These are phyloP conservation scores for Rhynchomys soricoides DNA, from an alignment of 2,113 vertebrate genomes.

Conservation along the genomic window DNA sequence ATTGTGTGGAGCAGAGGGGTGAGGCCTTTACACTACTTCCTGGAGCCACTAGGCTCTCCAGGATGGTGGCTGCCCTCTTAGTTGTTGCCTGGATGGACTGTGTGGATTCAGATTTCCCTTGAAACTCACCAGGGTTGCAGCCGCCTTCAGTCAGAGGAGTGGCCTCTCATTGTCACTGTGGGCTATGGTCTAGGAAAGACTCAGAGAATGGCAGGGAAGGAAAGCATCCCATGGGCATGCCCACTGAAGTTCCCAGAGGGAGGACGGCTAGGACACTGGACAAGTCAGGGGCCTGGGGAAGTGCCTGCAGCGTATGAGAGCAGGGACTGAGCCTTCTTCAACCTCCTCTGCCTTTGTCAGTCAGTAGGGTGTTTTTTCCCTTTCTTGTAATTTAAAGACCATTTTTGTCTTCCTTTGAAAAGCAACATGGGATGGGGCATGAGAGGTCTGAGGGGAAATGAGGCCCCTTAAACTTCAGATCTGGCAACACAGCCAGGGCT, in stretches of 20 bases:
- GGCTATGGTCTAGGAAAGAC: background rate
- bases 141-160: background rate
- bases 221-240: too few relatives aligned
- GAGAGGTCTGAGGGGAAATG: background rate
- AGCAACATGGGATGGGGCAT: too few relatives aligned
- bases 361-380: background rate
- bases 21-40: background rate
- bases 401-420: background rate
- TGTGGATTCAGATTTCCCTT: background rate
- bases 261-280: background rate
- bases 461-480: background rate
- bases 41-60: too few relatives aligned
- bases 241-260: background rate
- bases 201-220: background rate
- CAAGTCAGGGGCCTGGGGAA: background rate
- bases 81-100: too few relatives aligned
- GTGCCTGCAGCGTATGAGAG: background rate
- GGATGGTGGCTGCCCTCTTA: background rate
- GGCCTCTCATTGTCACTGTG: too few relatives aligned
- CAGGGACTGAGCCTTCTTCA: background rate
- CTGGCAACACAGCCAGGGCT: too few relatives aligned
- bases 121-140: background rate
- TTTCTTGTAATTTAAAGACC: background rate
- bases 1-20: background rate
- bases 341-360: fast-evolving